These are phyloP conservation scores for Setipinna tenuifilis DNA, from an alignment of 2,797 vertebrate species.

Conservation along the genomic window DNA sequence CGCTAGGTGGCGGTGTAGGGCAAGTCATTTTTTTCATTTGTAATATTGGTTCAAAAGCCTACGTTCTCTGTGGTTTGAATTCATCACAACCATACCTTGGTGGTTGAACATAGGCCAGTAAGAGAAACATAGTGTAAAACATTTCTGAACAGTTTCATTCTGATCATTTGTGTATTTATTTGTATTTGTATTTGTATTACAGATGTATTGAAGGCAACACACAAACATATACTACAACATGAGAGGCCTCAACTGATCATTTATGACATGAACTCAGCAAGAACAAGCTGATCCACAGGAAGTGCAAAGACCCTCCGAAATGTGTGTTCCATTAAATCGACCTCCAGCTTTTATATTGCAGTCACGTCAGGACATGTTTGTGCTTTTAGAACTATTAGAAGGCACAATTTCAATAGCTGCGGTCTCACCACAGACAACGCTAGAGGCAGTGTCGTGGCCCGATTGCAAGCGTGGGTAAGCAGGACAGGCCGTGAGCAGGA, in stretches of 20 bases:
- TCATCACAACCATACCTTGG: too few relatives aligned
- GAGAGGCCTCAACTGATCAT: not conserved
- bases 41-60: too few relatives aligned
- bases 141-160: too few relatives aligned
- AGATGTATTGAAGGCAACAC: too few relatives aligned
- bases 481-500: not conserved
- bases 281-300: not conserved
- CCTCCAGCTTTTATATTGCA: not conserved
- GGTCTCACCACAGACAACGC: not conserved
- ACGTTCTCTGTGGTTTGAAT: not conserved
- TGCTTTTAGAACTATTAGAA: not conserved
- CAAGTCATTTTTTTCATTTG: not conserved
- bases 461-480: not conserved
- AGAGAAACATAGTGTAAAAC: too few relatives aligned
- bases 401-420: not conserved
- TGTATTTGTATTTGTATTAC: too few relatives aligned
- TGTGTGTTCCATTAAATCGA: constrained; percentile 1
- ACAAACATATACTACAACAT: not conserved
- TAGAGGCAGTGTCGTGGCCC: not conserved
- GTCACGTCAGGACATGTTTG: not conserved
- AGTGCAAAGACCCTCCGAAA: not conserved
- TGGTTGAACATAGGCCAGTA: too few relatives aligned
- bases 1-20: not conserved
- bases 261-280: not conserved
- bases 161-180: too few relatives aligned